Conservation (phyloP, 2,113 vertebrate species). For the Istiophorus platypterus region DNA sequence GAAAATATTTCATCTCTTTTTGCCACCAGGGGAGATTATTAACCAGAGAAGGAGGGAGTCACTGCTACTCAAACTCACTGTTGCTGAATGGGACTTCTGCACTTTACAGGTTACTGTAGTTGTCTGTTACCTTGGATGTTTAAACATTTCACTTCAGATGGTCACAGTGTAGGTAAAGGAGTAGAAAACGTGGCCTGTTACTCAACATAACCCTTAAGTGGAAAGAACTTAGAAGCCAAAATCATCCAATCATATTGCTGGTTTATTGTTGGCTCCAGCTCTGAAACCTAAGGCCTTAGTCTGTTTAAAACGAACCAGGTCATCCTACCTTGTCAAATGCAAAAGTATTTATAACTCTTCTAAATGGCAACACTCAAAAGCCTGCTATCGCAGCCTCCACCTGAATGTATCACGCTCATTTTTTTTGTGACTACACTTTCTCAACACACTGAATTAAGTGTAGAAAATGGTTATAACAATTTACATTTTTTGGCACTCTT, state of each 20-base stretch:
- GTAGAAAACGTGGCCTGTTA: neutral
- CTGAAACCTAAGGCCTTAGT: neutral
- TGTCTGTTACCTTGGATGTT: neutral
- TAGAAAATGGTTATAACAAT: no score
- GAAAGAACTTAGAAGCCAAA: neutral
- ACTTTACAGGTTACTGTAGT: slow-evolving; percentile 19
- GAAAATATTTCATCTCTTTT: neutral
- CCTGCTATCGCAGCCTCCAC: neutral
- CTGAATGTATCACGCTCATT: neutral
- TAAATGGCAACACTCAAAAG: neutral
- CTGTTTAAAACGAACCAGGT: neutral
- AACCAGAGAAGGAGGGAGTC: neutral
- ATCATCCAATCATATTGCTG: neutral
- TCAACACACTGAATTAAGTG: neutral
- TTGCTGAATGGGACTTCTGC: slow-evolving; percentile 3
- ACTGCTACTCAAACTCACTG: neutral
- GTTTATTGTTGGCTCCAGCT: slow-evolving; percentile 2
- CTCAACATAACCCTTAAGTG: neutral
- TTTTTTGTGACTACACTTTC: neutral
- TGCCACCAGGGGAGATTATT: neutral
- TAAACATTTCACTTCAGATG: slow-evolving; percentile 8
- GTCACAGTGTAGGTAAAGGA: neutral
- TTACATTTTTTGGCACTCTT: neutral
- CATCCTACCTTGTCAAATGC: neutral
- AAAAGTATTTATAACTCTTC: neutral